Conservation (phyloP, 2,888 invertebrate genomes). For the Agriopis aurantiaria region DNA sequence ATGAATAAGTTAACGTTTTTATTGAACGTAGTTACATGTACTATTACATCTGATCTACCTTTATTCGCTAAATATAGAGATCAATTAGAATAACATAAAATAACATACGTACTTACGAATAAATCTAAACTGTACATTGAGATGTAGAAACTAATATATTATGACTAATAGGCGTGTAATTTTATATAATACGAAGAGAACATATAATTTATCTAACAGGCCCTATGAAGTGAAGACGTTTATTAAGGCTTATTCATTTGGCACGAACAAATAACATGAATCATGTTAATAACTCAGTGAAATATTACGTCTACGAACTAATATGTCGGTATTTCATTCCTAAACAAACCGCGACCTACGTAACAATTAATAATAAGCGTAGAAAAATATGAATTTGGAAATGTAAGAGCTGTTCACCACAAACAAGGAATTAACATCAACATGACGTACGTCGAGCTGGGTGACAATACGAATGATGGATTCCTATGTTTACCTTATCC, state of each 20-base stretch:
- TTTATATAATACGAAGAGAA: conserved; percentile 44
- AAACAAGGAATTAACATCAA: conserved; percentile 54
- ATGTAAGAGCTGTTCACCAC: conserved; percentile 50
- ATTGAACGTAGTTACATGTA: conserved; percentile 80
- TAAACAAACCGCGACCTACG: conserved; percentile 47
- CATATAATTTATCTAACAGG: conserved; percentile 44
- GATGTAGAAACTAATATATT: conserved; percentile 56
- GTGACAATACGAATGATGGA: conserved; percentile 46
- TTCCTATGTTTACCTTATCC: not conserved
- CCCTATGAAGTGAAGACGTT: conserved; percentile 30
- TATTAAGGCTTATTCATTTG: conserved; percentile 42
- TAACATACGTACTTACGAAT: conserved; percentile 53
- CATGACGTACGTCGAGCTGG: conserved; percentile 64
- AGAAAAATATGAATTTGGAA: conserved; percentile 63
- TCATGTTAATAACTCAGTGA: conserved; percentile 30
- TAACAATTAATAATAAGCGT: conserved; percentile 63
- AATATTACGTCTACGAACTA: conserved; percentile 39
- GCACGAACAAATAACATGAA: conserved; percentile 39
- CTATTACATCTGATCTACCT: conserved; percentile 77
- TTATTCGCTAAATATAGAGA: conserved; percentile 66
- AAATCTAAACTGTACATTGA: conserved; percentile 65
- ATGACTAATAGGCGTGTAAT: conserved; percentile 49
- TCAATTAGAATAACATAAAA: conserved; percentile 64
- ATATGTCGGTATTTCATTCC: conserved; percentile 37
- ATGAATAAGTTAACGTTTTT: conserved; percentile 78